Evolutionary conservation across 2,113 vertebrate species (phyloP), one percentile per base, ranked within the genome.

Genomic region (Sisor rabdophorus): DNA sequence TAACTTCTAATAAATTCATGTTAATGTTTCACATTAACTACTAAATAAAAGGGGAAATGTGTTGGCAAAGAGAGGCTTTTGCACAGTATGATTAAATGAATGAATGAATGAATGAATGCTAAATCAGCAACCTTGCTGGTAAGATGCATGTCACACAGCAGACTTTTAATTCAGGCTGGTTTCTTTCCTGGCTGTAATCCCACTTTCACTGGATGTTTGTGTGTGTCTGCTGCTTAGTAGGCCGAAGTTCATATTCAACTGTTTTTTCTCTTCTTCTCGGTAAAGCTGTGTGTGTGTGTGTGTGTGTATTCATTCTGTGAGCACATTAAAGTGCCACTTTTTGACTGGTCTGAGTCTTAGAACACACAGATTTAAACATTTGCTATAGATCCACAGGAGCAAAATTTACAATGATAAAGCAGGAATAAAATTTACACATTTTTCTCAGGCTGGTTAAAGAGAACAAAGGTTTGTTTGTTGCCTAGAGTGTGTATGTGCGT

Each of bases 171-270:
- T 22, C 20, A 4, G 11, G 10, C 12, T 13, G 11, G 2, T 22
- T 44, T 65, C 10, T 50, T n/a, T 28, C 6, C n/a, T 26, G 32
- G 60, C 15, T 6, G 7, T 24, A 24, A 24, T 47, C 40, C 63
- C 9, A 67, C 40, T 56, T 28, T 65, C 20, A 54, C 20, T 56
- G 67, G 22, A 1, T 77, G 44, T 19, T 2, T 74, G 53, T 67
- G 59, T 75, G 13, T 52, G 47, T 71, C 48, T 30, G 28, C 32
- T 70, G 24, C 40, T 65, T 56, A 73, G 16, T 81, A 72, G 77
- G 64, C 65, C 76, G 81, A 81, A 74, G 79, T 74, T 81, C 73
- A 58, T 63, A 52, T 58, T 26, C 4, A 72, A 65, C 8, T 65
- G 12, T 67, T 24, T 47, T 24, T 47, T 9, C 40, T 12, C 11